These are phyloP conservation scores for Notodonta ziczac DNA, from an alignment of 2,888 invertebrate species.

Conservation along the genomic window DNA sequence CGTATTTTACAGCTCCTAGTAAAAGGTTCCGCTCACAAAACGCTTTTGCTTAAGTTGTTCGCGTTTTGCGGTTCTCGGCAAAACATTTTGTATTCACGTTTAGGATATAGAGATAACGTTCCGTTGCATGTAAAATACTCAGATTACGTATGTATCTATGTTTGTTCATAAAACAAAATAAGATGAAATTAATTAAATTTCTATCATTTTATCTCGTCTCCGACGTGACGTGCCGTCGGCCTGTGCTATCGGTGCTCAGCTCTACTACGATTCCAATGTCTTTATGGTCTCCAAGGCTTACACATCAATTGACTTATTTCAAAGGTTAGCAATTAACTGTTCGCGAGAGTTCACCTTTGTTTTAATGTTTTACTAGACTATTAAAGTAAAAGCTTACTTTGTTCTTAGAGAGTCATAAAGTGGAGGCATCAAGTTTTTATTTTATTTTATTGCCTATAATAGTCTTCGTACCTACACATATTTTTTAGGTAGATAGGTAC, in stretches of 20 bases:
- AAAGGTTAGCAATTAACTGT: constrained; percentile 2
- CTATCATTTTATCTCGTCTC: neutral
- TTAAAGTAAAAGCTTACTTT: constrained; percentile 1
- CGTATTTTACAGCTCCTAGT: neutral
- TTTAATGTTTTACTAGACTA: neutral
- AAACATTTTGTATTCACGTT: neutral
- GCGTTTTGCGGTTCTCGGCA: neutral
- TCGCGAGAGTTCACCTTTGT: neutral
- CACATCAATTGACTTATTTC: neutral
- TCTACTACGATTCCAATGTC: neutral
- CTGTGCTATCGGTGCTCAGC: too few species aligned
- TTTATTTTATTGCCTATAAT: neutral
- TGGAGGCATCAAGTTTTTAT: neutral
- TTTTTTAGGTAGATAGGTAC: neutral
- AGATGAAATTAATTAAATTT: too few species aligned
- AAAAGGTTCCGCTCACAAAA: neutral
- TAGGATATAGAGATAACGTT: neutral
- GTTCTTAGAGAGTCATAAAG: neutral
- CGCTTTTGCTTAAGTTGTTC: neutral
- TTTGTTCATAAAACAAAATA: neutral
- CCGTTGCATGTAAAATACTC: too few species aligned
- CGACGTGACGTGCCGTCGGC: too few species aligned
- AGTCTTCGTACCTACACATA: neutral
- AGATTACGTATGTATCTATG: neutral
- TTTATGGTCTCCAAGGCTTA: neutral